phyloP scores from a whole-genome alignment of 2,797 vertebrate species.

The Zonotrichia albicollis region DNA sequence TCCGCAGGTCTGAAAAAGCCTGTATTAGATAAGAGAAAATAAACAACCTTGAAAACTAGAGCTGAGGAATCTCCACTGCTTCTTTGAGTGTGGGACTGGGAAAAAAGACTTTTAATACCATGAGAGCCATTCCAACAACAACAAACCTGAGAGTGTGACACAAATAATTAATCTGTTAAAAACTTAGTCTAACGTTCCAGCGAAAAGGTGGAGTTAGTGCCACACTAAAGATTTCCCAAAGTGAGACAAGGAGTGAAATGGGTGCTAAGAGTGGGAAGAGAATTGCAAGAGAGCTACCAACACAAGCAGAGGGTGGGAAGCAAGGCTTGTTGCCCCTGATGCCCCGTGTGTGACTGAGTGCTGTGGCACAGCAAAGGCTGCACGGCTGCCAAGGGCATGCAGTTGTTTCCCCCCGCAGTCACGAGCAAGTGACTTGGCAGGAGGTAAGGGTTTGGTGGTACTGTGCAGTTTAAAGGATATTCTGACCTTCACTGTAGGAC shows the following conservation, averaged over 20 bases:
- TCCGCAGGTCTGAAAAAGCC: neutral
- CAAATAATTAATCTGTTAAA: neutral
- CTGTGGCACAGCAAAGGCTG: fast-evolving
- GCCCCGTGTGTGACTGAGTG: neutral
- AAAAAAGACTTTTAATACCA: no score
- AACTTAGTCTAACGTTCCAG: neutral
- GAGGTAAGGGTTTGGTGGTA: neutral
- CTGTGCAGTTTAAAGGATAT: neutral
- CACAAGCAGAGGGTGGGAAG: neutral
- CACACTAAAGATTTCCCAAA: neutral
- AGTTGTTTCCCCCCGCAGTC: neutral
- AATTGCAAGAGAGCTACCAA: neutral
- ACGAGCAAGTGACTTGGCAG: constrained; percentile 29
- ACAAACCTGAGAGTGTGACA: neutral
- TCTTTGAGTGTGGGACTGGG: no score
- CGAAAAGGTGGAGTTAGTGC: neutral
- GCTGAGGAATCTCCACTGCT: neutral
- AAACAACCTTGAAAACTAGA: neutral
- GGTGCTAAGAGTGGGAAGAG: neutral
- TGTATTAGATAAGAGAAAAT: neutral
- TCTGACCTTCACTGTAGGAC: constrained; percentile 17
- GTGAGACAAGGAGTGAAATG: neutral
- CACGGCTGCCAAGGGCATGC: neutral
- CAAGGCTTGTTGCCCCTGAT: neutral
- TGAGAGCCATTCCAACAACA: no score